Evolutionary conservation across 1,140 invertebrate genomes (phyloP).

Genomic region (Megalopta genalis): DNA sequence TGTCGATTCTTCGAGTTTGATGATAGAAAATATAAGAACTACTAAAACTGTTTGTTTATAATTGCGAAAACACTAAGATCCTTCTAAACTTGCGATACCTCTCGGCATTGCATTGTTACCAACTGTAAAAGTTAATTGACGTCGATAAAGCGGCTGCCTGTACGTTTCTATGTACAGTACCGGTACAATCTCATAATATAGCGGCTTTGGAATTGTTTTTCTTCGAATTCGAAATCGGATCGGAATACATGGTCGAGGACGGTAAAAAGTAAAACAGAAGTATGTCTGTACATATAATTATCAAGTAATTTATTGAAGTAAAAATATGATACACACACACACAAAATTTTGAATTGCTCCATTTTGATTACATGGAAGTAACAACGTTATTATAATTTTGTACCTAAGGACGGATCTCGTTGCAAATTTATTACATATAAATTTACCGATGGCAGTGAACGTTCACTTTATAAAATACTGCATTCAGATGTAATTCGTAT

Average conservation of each 20-base stretch:
- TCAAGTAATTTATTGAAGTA: conserved; percentile 28
- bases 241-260: no score
- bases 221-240: neutral
- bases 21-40: neutral
- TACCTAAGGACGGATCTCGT: conserved; percentile 4
- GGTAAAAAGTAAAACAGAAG: neutral
- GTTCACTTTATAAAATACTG: conserved; percentile 5
- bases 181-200: no score
- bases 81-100: conserved; percentile 77
- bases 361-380: neutral
- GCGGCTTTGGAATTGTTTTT: neutral
- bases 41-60: conserved; percentile 27
- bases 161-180: neutral
- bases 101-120: conserved; percentile 54
- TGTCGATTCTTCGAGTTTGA: conserved; percentile 47
- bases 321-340: conserved; percentile 31
- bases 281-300: conserved; percentile 13
- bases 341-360: neutral
- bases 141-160: neutral
- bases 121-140: neutral
- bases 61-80: conserved; percentile 19
- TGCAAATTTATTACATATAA: conserved; percentile 6
- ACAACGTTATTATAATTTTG: neutral
- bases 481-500: conserved; percentile 12
- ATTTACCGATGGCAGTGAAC: conserved; percentile 20